Conservation (phyloP, 2,797 vertebrate genomes). For the Lacerta bilineata region DNA sequence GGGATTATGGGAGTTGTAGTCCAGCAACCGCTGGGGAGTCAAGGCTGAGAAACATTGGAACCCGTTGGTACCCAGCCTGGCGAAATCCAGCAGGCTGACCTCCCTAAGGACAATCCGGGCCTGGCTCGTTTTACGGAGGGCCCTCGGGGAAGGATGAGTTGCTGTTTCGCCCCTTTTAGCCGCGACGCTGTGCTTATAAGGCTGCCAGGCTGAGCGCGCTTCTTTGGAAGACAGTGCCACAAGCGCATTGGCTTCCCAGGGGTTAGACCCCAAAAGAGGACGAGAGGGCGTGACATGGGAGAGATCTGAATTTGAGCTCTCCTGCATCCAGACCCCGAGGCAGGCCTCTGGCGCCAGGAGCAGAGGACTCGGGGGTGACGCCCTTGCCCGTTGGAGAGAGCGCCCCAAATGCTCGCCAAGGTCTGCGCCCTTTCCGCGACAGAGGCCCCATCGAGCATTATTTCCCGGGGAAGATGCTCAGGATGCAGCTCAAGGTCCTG, state of each 20-base stretch:
- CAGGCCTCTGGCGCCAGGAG: background rate
- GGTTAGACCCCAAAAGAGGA: no score
- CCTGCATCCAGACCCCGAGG: background rate
- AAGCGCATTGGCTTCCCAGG: background rate
- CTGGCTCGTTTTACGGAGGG: no score
- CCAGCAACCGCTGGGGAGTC: no score
- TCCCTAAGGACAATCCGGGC: no score
- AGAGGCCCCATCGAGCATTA: background rate
- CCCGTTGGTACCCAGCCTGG: no score
- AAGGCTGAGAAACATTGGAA: no score
- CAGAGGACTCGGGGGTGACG: background rate
- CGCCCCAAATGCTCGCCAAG: background rate
- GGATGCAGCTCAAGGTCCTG: background rate
- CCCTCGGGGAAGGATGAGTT: background rate
- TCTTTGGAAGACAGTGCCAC: background rate
- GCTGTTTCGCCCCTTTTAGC: background rate
- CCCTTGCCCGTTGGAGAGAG: background rate
- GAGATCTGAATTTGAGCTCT: background rate
- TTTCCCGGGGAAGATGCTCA: background rate
- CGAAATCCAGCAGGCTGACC: no score
- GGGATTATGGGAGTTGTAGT: no score
- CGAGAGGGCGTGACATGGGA: no score
- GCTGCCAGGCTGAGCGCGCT: no score
- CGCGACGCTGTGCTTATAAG: background rate
- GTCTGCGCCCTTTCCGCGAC: background rate